phyloP scores from a whole-genome alignment of 2,113 vertebrate species.

The Chamaetylas fuelleborni region DNA sequence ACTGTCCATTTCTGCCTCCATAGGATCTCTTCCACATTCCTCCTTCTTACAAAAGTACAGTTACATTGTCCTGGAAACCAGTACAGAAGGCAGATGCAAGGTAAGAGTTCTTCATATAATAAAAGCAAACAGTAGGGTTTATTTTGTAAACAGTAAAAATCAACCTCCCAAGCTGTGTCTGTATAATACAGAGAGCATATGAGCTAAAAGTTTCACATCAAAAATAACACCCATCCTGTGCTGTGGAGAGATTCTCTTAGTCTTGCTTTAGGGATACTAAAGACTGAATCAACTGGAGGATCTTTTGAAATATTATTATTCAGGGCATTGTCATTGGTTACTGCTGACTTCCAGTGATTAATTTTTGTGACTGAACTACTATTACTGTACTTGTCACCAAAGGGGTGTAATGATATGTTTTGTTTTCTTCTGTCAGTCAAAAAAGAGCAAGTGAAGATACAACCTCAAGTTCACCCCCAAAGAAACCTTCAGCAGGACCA shows the following conservation, averaged over 20 bases:
- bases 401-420: not conserved
- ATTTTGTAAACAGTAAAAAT: not conserved
- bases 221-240: not conserved
- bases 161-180: not conserved
- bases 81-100: conserved; percentile 90
- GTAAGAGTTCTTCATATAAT: conserved; percentile 61
- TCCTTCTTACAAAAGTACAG: conserved; percentile 96
- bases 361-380: not conserved
- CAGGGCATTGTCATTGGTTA: not conserved
- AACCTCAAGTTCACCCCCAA: conserved; percentile 78
- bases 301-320: not conserved
- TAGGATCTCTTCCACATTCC: conserved; percentile 99
- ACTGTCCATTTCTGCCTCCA: conserved; percentile 33
- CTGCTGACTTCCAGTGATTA: not conserved
- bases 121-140: not conserved
- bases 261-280: not conserved
- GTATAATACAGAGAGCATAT: not conserved
- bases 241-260: not conserved
- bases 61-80: conserved; percentile 97
- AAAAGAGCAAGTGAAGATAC: conserved; percentile 88
- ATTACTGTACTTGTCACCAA: not conserved
- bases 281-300: not conserved
- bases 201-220: not conserved
- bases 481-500: conserved; percentile 86
- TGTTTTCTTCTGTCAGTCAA: conserved; percentile 74